These are phyloP conservation scores for Chloroclystis v-ata DNA, from an alignment of 2,888 invertebrate species.

Conservation along the genomic window DNA sequence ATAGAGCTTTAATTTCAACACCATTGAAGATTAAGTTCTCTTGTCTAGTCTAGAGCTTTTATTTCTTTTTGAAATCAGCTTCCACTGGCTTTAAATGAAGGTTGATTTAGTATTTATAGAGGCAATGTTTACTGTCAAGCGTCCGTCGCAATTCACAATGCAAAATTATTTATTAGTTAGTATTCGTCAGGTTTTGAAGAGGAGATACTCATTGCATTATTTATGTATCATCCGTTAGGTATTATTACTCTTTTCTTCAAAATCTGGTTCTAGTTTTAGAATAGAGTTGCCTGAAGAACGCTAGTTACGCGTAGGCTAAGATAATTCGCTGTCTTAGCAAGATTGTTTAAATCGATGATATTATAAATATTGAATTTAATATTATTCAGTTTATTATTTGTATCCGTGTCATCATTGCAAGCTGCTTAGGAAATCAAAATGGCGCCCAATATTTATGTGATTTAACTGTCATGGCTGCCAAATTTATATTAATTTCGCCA, in stretches of 20 bases:
- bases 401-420: too few relatives aligned
- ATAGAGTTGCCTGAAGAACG: constrained; percentile 14
- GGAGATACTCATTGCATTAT: background rate
- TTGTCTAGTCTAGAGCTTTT: background rate
- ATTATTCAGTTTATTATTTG: too few relatives aligned
- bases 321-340: constrained; percentile 6
- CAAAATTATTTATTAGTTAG: constrained; percentile 13
- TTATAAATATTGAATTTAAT: too few relatives aligned
- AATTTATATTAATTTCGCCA: too few relatives aligned
- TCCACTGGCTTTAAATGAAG: too few relatives aligned
- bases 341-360: constrained; percentile 14
- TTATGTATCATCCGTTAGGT: background rate
- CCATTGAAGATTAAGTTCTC: too few relatives aligned
- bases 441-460: background rate
- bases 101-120: background rate
- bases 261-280: constrained; percentile 3
- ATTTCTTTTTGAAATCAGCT: too few relatives aligned
- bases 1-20: constrained; percentile 1
- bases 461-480: background rate
- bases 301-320: constrained; percentile 21
- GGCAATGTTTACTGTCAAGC: constrained; percentile 4
- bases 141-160: constrained; percentile 9
- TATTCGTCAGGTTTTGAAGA: constrained; percentile 5
- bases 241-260: background rate
- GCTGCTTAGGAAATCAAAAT: background rate